Base-by-base conservation (phyloP, 2,113 vertebrate species). In the Dermatemys mawii region DNA sequence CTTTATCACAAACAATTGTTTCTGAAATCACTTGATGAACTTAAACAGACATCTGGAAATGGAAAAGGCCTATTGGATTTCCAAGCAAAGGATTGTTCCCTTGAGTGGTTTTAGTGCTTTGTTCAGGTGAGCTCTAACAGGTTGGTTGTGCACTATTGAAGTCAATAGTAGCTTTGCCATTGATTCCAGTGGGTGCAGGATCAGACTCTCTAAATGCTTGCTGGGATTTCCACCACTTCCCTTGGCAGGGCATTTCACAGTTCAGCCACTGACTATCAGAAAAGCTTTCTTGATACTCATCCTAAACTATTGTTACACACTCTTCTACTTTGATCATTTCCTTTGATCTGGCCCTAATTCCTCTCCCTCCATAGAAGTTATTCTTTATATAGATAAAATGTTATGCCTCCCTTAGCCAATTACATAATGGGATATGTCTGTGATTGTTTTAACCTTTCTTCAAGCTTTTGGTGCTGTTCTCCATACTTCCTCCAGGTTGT, bases 341-440 rank as follows among this genome's bases (percentile, higher is more conserved):
- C 73, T 38, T 50, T 79, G 4, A 2, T 6, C 29, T n/a, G 67
- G 38, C 60, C 35, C 38, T 32, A 60, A 48, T 55, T 82, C 11
- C 73, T 79, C 87, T 92, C 82, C 46, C 2, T 1, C 79, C 78
- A 50, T 55, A 79, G 82, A 79, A 11, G 21, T 76, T 54, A 54
- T 3, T 5, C 46, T 86, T 44, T 76, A 46, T 38, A 67, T 55
- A 50, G 41, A 3, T 16, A 26, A 83, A 54, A 27, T 41, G 14
- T 13, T 86, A 57, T 26, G 13, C 2, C 35, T 4, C 44, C 35
- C 51, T 88, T 80, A 83, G 48, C 27, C 8, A 41, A 11, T 76
- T 94, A 48, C 5, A 2, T 44, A 80, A 67, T 48, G 24, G 38
- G 21, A 83, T 24, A 2, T 0, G 0, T 55, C 63, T 78, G 41